Conservation (phyloP, 2,113 vertebrate species). For the Halcyon malimbica region DNA sequence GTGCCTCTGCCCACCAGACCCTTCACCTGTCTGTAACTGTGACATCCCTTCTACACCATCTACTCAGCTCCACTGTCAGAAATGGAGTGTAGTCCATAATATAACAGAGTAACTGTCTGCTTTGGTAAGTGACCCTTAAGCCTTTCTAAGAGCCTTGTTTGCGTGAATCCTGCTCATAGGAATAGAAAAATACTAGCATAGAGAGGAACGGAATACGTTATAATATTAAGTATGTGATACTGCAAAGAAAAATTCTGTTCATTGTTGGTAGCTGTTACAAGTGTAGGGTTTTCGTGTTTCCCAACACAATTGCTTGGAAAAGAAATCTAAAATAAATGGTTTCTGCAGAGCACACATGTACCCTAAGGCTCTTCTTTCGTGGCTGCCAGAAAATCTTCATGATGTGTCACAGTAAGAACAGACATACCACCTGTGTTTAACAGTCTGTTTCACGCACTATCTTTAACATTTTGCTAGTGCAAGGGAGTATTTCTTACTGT, state of each 20-base stretch:
- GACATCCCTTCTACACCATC: not conserved
- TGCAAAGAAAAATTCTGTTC: not conserved
- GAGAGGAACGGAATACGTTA: not conserved
- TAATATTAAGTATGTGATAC: not conserved
- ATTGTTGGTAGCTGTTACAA: not conserved
- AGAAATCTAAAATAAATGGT: not conserved
- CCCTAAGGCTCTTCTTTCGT: not conserved
- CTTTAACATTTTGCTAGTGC: not conserved
- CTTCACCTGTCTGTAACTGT: not conserved
- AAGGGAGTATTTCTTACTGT: not conserved
- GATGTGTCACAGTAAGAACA: not conserved
- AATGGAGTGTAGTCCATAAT: not conserved
- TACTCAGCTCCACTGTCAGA: not conserved
- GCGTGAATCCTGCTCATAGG: not conserved
- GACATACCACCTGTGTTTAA: not conserved
- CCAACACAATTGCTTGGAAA: not conserved
- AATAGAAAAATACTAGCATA: not conserved
- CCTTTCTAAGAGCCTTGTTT: not conserved
- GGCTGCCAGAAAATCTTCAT: not conserved
- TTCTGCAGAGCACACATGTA: not conserved
- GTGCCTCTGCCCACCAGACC: not conserved
- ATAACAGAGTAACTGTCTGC: not conserved
- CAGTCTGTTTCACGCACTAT: too few relatives aligned
- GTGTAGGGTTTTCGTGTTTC: not conserved
- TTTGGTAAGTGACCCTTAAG: not conserved